These are phyloP conservation scores for Dendropsophus ebraccatus DNA, from an alignment of 2,113 vertebrate species.

Conservation along the genomic window DNA sequence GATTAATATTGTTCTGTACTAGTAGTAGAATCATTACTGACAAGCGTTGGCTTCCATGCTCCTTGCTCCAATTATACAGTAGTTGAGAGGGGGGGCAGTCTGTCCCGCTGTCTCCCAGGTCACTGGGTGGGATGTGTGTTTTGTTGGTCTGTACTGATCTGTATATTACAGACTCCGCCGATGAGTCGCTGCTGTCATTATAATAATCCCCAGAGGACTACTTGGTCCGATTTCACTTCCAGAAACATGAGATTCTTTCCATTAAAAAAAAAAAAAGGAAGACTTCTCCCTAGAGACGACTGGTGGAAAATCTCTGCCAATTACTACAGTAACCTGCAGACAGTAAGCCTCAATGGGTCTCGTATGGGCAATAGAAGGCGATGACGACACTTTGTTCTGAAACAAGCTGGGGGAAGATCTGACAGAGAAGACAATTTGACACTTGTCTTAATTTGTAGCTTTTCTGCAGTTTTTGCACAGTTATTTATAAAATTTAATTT, in stretches of 20 bases:
- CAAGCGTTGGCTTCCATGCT: too few relatives aligned
- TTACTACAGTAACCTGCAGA: background rate
- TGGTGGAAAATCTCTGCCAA: constrained; percentile 12
- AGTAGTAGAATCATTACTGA: background rate
- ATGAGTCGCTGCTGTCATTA: constrained; percentile 16
- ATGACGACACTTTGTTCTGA: background rate
- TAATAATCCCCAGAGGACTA: background rate
- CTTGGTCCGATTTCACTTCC: constrained; percentile 10
- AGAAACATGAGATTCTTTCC: constrained; percentile 1
- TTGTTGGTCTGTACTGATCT: constrained; percentile 1
- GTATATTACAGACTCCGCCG: background rate
- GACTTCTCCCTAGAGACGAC: background rate
- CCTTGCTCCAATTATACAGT: background rate
- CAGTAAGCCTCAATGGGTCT: background rate
- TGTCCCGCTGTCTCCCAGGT: background rate
- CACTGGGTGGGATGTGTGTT: background rate
- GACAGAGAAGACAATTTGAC: too few relatives aligned
- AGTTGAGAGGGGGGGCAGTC: background rate
- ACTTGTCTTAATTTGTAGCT: too few relatives aligned
- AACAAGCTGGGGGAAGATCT: too few relatives aligned
- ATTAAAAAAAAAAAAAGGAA: background rate
- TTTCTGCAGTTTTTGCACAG: too few relatives aligned
- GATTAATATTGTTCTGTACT: too few relatives aligned
- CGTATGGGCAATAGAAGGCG: background rate
- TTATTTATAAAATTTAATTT: background rate